Evolutionary conservation across 2,888 invertebrate genomes (phyloP).

Genomic region (Sthenelais limicola): DNA sequence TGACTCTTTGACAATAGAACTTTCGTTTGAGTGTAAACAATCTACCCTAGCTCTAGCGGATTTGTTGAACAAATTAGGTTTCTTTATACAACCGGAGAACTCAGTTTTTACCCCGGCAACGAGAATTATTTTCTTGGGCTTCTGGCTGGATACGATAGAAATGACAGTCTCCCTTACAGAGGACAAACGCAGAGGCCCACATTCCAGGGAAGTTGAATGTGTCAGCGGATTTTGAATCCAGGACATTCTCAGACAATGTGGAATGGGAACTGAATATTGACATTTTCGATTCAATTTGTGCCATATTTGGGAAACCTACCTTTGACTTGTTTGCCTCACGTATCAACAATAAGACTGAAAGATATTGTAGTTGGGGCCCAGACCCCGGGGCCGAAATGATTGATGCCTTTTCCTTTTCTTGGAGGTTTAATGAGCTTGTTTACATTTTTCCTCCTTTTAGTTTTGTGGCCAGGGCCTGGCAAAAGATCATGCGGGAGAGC

Average conservation of each 20-base stretch:
- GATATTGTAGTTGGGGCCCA: background rate
- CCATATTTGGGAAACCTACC: background rate
- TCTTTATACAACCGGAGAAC: background rate
- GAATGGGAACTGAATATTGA: background rate
- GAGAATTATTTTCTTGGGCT: background rate
- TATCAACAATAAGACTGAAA: background rate
- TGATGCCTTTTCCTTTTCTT: background rate
- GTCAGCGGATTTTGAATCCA: background rate
- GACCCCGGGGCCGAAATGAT: background rate
- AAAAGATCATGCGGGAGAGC: background rate
- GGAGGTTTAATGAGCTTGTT: background rate
- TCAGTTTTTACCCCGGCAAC: background rate
- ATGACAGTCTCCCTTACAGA: background rate
- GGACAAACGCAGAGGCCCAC: too few relatives aligned
- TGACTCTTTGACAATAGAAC: background rate
- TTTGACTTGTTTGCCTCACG: background rate
- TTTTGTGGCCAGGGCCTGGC: background rate
- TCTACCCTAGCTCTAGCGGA: background rate
- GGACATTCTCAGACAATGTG: background rate
- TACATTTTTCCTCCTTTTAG: conserved; percentile 1
- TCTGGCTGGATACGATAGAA: background rate
- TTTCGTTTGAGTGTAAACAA: background rate
- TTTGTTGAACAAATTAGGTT: background rate
- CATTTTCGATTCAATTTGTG: background rate
- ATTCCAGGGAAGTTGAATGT: too few relatives aligned